These are phyloP conservation scores for Agrypnia vestita DNA, from an alignment of 1,140 invertebrate genomes.

Conservation along the genomic window DNA sequence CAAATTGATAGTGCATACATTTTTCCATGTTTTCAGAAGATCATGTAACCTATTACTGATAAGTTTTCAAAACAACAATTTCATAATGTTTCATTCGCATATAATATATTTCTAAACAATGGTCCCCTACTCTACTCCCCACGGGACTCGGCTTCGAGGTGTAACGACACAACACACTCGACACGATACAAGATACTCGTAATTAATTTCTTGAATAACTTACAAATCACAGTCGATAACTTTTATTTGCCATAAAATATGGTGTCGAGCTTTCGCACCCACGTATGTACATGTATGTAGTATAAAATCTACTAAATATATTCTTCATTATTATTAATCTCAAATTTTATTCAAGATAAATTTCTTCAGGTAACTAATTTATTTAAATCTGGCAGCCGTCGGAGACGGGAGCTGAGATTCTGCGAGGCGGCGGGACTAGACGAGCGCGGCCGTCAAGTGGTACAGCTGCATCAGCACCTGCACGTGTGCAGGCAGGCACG, in stretches of 20 bases:
- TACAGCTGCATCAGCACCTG: conserved; percentile 98
- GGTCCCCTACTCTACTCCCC: not conserved
- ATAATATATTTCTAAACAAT: no score
- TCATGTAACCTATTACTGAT: no score
- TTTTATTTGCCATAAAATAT: conserved; percentile 26
- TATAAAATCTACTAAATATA: conserved; percentile 39
- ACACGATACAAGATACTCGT: not conserved
- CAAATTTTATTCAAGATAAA: conserved; percentile 28
- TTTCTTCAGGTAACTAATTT: conserved; percentile 41
- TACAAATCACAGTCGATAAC: conserved; percentile 1
- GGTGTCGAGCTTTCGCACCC: conserved; percentile 6
- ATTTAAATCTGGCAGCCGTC: not conserved
- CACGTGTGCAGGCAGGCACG: conserved; percentile 98
- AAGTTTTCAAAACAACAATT: no score
- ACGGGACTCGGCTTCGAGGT: not conserved
- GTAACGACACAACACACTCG: not conserved
- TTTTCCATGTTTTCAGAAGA: no score
- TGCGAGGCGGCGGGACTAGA: conserved; percentile 1
- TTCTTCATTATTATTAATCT: conserved; percentile 32
- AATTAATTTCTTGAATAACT: not conserved
- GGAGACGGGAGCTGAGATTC: conserved; percentile 3
- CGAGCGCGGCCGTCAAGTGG: conserved; percentile 91
- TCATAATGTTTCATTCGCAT: no score
- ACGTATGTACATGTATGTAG: not conserved
- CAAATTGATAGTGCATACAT: no score